These are phyloP conservation scores for Formica selysi DNA, from an alignment of 1,140 invertebrate genomes.

Conservation along the genomic window DNA sequence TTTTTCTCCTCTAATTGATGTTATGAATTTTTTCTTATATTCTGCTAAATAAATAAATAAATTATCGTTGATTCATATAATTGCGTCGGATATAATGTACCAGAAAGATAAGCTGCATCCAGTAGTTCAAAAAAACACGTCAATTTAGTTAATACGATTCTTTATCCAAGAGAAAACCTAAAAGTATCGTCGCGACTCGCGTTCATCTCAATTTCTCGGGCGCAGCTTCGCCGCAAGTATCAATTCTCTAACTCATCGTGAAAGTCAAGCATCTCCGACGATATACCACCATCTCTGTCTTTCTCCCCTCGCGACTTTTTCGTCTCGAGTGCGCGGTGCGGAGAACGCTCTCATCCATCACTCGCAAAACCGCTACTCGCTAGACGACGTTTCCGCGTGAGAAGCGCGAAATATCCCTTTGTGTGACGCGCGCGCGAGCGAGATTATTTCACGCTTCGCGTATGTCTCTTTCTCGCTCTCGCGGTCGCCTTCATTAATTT, in stretches of 20 bases:
- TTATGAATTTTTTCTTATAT: too few species aligned
- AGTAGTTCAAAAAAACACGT: not conserved
- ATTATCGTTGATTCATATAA: not conserved
- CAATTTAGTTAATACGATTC: not conserved
- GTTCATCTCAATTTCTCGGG: not conserved
- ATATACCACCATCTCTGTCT: constrained; percentile 13
- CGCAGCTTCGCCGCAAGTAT: constrained; percentile 9
- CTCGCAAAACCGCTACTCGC: constrained; percentile 36
- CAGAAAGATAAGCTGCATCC: not conserved
- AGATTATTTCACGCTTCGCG: constrained; percentile 25
- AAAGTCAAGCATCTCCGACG: constrained; percentile 39
- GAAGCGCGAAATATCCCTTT: constrained; percentile 56
- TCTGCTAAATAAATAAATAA: too few species aligned
- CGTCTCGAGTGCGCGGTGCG: not conserved
- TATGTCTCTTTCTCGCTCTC: not conserved
- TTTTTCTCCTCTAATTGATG: not conserved
- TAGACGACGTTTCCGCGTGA: constrained; percentile 58
- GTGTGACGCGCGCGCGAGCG: constrained; percentile 18
- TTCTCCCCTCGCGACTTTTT: constrained; percentile 27
- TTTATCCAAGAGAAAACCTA: not conserved
- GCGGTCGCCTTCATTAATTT: constrained; percentile 61
- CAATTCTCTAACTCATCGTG: constrained; percentile 46
- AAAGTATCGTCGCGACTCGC: constrained; percentile 5
- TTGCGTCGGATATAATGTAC: not conserved
- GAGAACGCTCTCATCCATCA: constrained; percentile 55